Evolutionary conservation across 2,797 vertebrate genomes (phyloP), one percentile per base, ranked within the genome.

Genomic region (Acanthopagrus latus): DNA sequence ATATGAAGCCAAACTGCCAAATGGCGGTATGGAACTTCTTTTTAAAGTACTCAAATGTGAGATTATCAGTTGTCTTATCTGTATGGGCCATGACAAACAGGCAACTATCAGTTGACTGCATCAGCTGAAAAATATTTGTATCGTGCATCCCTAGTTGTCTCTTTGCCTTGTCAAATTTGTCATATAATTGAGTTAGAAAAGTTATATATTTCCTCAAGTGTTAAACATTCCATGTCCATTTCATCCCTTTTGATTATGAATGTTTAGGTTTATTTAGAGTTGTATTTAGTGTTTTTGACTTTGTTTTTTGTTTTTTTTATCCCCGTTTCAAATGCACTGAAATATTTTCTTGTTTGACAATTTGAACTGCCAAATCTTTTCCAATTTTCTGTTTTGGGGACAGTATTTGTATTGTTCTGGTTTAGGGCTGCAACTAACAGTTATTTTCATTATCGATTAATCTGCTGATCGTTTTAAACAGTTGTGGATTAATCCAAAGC

Each of bases 281-380:
- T 66, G 41, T 64, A 58, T 69, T 48, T 55, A 21, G 14, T 44
- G 3, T 27, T 21, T 9, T 20, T 29, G 33, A n/a, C 1, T 9
- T 71, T 66, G 38, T 13, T 1, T 60, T 78, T 80, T 57, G n/a
- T n/a, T n/a, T n/a, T n/a, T n/a, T n/a, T n/a, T 2, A 74, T 25
- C 7, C 60, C 6, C 7, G 33, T 65, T 7, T 64, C 11, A 60
- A 50, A 68, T 84, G 83, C 84, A 82, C 76, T 86, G 41, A 81
- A 75, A 69, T 29, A 5, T 60, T 67, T 60, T 50, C 5, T 55
- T 64, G 10, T 64, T 38, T 62, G 52, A 33, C 7, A 7, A n/a
- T 17, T 38, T 20, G 1, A 60, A 74, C 44, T 48, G 65, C 62
- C 52, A 25, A 64, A 68, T 21, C 4, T 20, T 76, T 72, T 14